These are phyloP conservation scores for Etheostoma spectabile DNA, from an alignment of 2,113 vertebrate species.

Conservation along the genomic window DNA sequence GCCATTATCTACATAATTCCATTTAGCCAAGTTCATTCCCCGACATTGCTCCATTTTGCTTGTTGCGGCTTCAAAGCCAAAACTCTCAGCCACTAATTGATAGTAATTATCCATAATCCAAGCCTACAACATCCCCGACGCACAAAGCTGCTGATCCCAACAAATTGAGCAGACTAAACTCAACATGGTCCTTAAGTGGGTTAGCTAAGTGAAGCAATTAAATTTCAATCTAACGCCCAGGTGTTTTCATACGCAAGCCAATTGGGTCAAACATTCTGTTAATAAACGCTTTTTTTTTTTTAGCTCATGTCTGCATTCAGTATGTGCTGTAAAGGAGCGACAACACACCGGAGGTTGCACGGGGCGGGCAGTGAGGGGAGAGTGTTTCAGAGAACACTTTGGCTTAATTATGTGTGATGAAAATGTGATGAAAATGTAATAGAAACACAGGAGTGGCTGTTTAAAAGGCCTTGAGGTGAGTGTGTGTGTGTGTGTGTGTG, in stretches of 20 bases:
- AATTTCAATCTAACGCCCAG: constrained; percentile 79
- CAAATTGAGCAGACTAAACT: constrained; percentile 74
- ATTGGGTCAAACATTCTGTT: constrained; percentile 71
- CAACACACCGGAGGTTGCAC: constrained; percentile 8
- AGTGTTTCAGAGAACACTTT: constrained; percentile 6
- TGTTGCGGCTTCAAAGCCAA: constrained; percentile 54
- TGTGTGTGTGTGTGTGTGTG: not conserved
- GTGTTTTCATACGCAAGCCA: constrained; percentile 74
- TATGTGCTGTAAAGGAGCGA: constrained; percentile 46
- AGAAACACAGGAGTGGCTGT: constrained; percentile 39
- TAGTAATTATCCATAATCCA: constrained; percentile 78
- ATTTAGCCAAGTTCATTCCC: constrained; percentile 32
- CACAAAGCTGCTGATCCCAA: constrained; percentile 73
- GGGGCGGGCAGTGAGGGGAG: constrained; percentile 6
- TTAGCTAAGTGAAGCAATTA: constrained; percentile 83
- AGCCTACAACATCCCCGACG: constrained; percentile 64
- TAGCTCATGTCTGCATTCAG: constrained; percentile 41
- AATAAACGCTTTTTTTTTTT: constrained; percentile 58
- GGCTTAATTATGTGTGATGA: constrained; percentile 61
- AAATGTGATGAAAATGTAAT: constrained; percentile 61
- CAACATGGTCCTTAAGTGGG: constrained; percentile 75
- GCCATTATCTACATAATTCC: not conserved
- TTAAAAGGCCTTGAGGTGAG: constrained; percentile 47
- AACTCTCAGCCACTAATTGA: constrained; percentile 78
- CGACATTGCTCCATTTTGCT: constrained; percentile 41